Evolutionary conservation across 2,888 invertebrate species (phyloP).

Genomic region (Synanthedon vespiformis): DNA sequence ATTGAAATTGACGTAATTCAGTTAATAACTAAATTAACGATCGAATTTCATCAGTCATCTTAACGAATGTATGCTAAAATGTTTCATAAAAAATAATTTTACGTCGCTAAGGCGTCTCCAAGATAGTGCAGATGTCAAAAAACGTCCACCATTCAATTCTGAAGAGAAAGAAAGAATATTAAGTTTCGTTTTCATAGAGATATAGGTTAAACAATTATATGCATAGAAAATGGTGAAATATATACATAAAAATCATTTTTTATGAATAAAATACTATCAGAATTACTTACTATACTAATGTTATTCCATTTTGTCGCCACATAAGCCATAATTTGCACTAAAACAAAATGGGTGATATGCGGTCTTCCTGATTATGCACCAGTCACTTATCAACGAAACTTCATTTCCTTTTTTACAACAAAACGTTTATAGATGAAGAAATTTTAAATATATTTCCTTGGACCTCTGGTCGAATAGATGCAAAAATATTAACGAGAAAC

Average conservation of each 20-base stretch:
- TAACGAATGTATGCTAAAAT: slow-evolving; percentile 13
- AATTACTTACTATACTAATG: slow-evolving; percentile 23
- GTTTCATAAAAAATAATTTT: slow-evolving; percentile 21
- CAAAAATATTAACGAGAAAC: slow-evolving; percentile 33
- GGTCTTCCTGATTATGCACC: slow-evolving; percentile 4
- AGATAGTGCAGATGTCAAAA: slow-evolving; percentile 21
- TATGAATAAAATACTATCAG: slow-evolving; percentile 32
- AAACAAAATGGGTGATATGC: slow-evolving; percentile 17
- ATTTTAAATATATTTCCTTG: slow-evolving; percentile 17
- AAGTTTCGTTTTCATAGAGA: slow-evolving; percentile 46
- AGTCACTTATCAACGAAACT: slow-evolving; percentile 37
- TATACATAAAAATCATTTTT: slow-evolving; percentile 11
- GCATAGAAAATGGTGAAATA: slow-evolving; percentile 19
- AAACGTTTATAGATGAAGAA: slow-evolving; percentile 14
- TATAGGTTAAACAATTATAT: slow-evolving; percentile 52
- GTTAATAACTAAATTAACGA: slow-evolving; percentile 15
- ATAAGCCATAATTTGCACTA: slow-evolving; percentile 31
- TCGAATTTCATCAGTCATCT: slow-evolving; percentile 17
- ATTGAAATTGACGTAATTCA: slow-evolving; percentile 25
- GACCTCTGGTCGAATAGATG: slow-evolving; percentile 23
- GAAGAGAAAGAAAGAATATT: slow-evolving; percentile 65
- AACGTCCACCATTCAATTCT: slow-evolving; percentile 25
- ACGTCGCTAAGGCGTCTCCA: slow-evolving; percentile 18
- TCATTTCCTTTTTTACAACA: slow-evolving; percentile 48
- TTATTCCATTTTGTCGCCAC: slow-evolving; percentile 22